A percentile compares a stretch with the other conserved stretches of the same genome.
Conservation (phyloP, 2,113 vertebrate species). For the Acinonyx jubatus region DNA sequence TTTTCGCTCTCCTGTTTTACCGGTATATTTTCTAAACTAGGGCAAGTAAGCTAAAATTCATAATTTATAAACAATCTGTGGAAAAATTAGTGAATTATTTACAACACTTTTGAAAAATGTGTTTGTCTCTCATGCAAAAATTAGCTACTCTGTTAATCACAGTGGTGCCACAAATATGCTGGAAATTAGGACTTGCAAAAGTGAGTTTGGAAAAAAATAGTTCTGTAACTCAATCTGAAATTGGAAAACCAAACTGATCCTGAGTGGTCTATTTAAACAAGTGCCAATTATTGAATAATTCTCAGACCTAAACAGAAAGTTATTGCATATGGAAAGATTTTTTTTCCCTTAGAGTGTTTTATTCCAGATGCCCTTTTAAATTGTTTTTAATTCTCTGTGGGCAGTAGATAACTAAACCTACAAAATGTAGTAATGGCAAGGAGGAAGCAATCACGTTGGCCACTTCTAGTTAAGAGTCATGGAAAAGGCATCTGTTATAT, state of each 20-base stretch:
- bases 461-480: conserved; percentile 86
- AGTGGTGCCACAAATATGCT: conserved; percentile 83
- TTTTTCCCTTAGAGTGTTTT: conserved; percentile 83
- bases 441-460: conserved; percentile 95
- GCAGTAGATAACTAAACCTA: conserved; percentile 91
- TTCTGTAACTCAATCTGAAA: conserved; percentile 86
- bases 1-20: conserved; percentile 78
- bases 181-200: conserved; percentile 85
- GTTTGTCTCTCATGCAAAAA: conserved; percentile 88
- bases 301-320: conserved; percentile 90
- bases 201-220: conserved; percentile 74
- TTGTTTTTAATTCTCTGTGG: conserved; percentile 93
- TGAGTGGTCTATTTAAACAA: conserved; percentile 91
- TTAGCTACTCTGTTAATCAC: conserved; percentile 88
- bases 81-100: conserved; percentile 88
- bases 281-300: conserved; percentile 94
- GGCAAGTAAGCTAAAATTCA: conserved; percentile 89
- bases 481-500: conserved; percentile 94
- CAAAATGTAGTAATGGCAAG: conserved; percentile 87
- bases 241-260: conserved; percentile 85
- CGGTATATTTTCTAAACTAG: conserved; percentile 87
- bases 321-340: conserved; percentile 88
- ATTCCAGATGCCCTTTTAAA: conserved; percentile 95
- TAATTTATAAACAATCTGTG: conserved; percentile 91
- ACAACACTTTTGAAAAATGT: conserved; percentile 87